Evolutionary conservation across 2,888 invertebrate species (phyloP), one percentile per base, ranked within the genome.

Genomic region (Plemyria rubiginata): DNA sequence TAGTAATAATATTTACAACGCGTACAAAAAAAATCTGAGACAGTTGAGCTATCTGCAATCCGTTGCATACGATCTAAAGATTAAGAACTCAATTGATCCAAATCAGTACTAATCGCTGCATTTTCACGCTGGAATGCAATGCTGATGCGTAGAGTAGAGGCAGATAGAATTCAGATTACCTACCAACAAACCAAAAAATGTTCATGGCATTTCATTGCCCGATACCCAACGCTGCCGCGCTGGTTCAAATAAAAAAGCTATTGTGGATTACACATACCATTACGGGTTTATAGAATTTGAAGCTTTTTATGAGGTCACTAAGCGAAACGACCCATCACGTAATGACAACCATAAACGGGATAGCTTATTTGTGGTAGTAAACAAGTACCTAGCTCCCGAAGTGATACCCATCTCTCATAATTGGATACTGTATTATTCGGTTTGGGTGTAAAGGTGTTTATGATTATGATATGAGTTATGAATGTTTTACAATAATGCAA

Each of bases 271-370:
- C 40, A 40, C 49, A 50, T 50, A 38, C 53, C 43, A 54, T 16
- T 48, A 55, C 15, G 36, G 45, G 56, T 54, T 54, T 43, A 38
- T 50, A 46, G 56, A 49, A 52, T 46, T 52, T 58, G 66, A 63
- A 57, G 66, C 62, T 61, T 66, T 71, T 71, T 66, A 66, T 63
- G 69, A 54, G 61, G 59, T 58, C 67, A 66, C 69, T 65, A 71
- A 60, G 55, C 9, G 49, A 41, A 69, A 69, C 70, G 69, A 67
- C 65, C 60, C 69, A 66, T 69, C 62, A 52, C 54, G 56, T 67
- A 67, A 71, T 66, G 64, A 54, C 58, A 62, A 32, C 60, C 45
- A 66, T 70, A 62, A 71, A 70, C 45, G 32, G 56, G 41, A 67
- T 61, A 64, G 70, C 68, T 70, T 68, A 66, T 71, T 66, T 60